phyloP scores from a whole-genome alignment of 2,888 invertebrate species.

The Macrophya alboannulata region DNA sequence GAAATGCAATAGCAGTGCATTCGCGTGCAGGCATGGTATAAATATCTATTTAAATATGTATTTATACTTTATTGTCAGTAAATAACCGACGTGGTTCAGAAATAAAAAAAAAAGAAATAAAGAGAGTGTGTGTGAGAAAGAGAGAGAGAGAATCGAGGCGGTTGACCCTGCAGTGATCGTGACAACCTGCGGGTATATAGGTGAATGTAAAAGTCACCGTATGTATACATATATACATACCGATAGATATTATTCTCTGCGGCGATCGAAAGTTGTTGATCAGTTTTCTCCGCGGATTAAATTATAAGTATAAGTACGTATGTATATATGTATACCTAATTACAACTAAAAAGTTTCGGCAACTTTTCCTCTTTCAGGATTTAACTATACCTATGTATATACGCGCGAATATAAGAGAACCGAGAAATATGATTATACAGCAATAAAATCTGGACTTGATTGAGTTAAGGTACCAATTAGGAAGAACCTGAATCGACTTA shows the following conservation, averaged over 20 bases:
- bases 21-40: neutral
- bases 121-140: neutral
- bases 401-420: neutral
- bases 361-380: neutral
- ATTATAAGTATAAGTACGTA: neutral
- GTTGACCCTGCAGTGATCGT: conserved; percentile 13
- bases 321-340: neutral
- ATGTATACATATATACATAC: neutral
- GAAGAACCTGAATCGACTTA: neutral
- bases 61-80: neutral
- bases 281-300: neutral
- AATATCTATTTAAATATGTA: neutral
- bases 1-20: conserved; percentile 3
- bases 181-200: neutral
- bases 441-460: neutral
- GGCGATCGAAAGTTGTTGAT: conserved; percentile 18
- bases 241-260: neutral
- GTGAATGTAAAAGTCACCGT: conserved; percentile 11
- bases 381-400: neutral
- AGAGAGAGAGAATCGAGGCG: neutral
- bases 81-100: neutral
- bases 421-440: neutral
- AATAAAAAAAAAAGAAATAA: too few species aligned
- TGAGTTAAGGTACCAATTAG: neutral
- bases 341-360: neutral